phyloP scores from a whole-genome alignment of 2,888 invertebrate genomes.

The Sycophila texana region DNA sequence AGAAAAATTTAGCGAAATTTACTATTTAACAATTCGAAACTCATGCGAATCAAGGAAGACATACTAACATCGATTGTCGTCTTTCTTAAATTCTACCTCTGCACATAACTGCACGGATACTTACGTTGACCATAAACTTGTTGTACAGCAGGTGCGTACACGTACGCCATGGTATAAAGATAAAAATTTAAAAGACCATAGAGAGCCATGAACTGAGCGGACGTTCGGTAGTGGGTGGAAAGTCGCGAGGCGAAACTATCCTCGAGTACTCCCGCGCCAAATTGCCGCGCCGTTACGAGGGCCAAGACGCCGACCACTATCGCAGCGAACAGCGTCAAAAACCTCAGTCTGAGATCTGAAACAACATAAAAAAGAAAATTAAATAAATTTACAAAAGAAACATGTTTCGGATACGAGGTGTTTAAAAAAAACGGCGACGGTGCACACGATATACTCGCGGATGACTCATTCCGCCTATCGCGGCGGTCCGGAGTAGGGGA shows the following conservation, averaged over 20 bases:
- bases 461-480: too few relatives aligned
- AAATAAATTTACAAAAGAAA: too few relatives aligned
- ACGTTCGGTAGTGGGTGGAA: slow-evolving; percentile 91
- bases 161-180: slow-evolving; percentile 94
- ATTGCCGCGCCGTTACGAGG: slow-evolving; percentile 86
- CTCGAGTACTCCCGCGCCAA: slow-evolving; percentile 92
- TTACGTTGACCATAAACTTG: slow-evolving; percentile 86
- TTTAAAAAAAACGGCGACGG: too few relatives aligned
- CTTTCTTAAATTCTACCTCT: too few relatives aligned
- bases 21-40: too few relatives aligned
- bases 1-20: too few relatives aligned
- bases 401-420: too few relatives aligned
- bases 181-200: slow-evolving; percentile 96
- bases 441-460: too few relatives aligned
- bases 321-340: slow-evolving; percentile 90
- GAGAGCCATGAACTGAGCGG: slow-evolving; percentile 96
- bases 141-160: slow-evolving; percentile 91
- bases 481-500: too few relatives aligned
- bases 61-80: too few relatives aligned
- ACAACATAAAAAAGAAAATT: slow-evolving; percentile 58
- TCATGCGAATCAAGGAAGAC: too few relatives aligned
- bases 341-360: slow-evolving; percentile 93
- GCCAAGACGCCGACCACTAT: slow-evolving; percentile 87
- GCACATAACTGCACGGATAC: slow-evolving; percentile 61
- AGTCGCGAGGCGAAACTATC: slow-evolving; percentile 95